Conservation (phyloP, 2,797 vertebrate genomes). For the Pseudomugil gertrudae region DNA sequence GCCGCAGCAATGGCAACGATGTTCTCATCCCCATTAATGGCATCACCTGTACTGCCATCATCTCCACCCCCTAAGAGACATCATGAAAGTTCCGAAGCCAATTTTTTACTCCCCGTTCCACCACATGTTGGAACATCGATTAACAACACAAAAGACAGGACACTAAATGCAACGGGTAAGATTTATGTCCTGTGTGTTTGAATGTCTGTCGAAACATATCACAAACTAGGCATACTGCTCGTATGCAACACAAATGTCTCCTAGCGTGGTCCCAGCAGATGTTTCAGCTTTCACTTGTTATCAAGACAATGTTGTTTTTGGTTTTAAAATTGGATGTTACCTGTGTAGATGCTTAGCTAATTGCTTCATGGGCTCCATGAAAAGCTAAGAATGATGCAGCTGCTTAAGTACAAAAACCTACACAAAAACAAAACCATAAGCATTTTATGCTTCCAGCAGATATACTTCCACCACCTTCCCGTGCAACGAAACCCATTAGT, state of each 20-base stretch:
- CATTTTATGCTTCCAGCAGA: background rate
- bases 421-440: background rate
- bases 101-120: slow-evolving; percentile 74
- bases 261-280: background rate
- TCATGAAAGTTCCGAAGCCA: slow-evolving; percentile 63
- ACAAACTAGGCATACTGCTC: background rate
- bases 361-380: background rate
- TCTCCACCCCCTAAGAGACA: slow-evolving; percentile 75
- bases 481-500: background rate
- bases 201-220: background rate
- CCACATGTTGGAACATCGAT: slow-evolving; percentile 26
- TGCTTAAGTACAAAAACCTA: background rate
- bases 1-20: slow-evolving; percentile 52
- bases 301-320: background rate
- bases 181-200: slow-evolving; percentile 7
- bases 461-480: background rate
- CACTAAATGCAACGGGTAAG: slow-evolving; percentile 65
- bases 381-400: background rate
- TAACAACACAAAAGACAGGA: slow-evolving; percentile 31
- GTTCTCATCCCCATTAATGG: slow-evolving; percentile 56
- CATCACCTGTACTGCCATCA: slow-evolving; percentile 62
- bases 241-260: background rate
- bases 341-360: background rate
- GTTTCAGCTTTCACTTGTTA: too few species aligned
- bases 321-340: background rate